A percentile compares a stretch with the other conserved stretches of the same genome.
Evolutionary conservation across 1,140 invertebrate genomes (phyloP).

Genomic region (Caenorhabditis briggsae): DNA sequence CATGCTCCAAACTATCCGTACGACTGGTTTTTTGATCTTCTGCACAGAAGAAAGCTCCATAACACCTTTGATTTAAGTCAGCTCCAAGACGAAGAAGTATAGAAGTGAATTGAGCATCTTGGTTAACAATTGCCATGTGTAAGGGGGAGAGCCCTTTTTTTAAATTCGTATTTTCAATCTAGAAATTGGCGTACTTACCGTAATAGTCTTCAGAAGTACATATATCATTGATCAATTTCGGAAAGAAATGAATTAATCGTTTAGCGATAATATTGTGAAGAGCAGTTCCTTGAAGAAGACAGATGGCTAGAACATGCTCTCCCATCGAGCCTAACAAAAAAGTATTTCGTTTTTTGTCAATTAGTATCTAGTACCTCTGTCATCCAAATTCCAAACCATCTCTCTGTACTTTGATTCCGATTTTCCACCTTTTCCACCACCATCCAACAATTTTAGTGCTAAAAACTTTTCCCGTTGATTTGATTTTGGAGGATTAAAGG

Average conservation of each 20-base stretch:
- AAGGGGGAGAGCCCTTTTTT: constrained; percentile 79
- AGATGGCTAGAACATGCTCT: constrained; percentile 36
- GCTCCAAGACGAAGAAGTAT: constrained; percentile 91
- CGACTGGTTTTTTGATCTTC: constrained; percentile 85
- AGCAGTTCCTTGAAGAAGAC: constrained; percentile 42
- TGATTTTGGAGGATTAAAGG: not conserved
- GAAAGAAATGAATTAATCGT: constrained; percentile 34
- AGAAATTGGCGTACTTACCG: not conserved
- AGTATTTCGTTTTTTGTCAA: not conserved
- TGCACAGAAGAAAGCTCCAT: constrained; percentile 81
- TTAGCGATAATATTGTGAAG: constrained; percentile 47
- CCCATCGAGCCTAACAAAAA: constrained; percentile 54
- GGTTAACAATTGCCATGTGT: constrained; percentile 97
- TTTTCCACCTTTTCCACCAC: constrained; percentile 64
- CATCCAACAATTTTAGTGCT: constrained; percentile 64
- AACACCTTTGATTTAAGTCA: constrained; percentile 89
- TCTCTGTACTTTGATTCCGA: constrained; percentile 63
- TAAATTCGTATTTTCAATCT: not conserved
- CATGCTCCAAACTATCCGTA: constrained; percentile 88
- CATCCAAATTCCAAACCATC: constrained; percentile 63
- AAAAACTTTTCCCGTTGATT: not conserved
- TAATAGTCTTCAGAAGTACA: constrained; percentile 58
- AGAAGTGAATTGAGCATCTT: constrained; percentile 96
- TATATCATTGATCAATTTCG: constrained; percentile 57
- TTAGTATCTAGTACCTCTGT: constrained; percentile 48